Percentiles rank a stretch among this genome's conserved stretches.
Conservation (phyloP, 2,797 vertebrate genomes). For the Enteromius thamalakanensis region DNA sequence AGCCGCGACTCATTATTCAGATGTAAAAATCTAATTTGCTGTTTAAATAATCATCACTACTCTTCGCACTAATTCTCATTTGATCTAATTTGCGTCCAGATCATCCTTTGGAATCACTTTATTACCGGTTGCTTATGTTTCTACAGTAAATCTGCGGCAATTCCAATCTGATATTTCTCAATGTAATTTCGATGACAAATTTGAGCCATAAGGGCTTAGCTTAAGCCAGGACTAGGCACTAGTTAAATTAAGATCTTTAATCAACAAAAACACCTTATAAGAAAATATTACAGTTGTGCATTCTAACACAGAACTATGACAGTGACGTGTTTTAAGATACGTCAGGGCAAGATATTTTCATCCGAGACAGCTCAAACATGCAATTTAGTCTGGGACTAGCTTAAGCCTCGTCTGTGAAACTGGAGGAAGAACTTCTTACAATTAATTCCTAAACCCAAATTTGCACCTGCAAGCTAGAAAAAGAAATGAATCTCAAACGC, state of each 20-base stretch:
- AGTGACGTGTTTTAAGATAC: too few species aligned
- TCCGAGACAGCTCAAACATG: too few species aligned
- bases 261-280: too few species aligned
- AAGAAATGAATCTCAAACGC: conserved; percentile 1
- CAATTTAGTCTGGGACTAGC: too few species aligned
- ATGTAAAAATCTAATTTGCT: conserved; percentile 12
- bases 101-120: conserved; percentile 6
- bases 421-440: neutral
- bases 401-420: too few species aligned
- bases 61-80: neutral
- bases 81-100: conserved; percentile 6
- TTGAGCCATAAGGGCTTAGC: too few species aligned
- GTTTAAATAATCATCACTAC: neutral
- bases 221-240: too few species aligned
- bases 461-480: conserved; percentile 8
- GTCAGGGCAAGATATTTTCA: too few species aligned
- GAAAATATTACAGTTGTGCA: too few species aligned
- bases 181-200: neutral
- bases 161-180: neutral
- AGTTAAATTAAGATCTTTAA: too few species aligned
- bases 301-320: too few species aligned
- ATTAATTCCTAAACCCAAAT: neutral
- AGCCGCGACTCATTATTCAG: neutral
- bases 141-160: neutral
- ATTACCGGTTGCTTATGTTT: neutral